Percentiles rank a stretch among this genome's conserved stretches.
These are phyloP conservation scores for Neoarius graeffei DNA, from an alignment of 2,113 vertebrate genomes.

Conservation along the genomic window DNA sequence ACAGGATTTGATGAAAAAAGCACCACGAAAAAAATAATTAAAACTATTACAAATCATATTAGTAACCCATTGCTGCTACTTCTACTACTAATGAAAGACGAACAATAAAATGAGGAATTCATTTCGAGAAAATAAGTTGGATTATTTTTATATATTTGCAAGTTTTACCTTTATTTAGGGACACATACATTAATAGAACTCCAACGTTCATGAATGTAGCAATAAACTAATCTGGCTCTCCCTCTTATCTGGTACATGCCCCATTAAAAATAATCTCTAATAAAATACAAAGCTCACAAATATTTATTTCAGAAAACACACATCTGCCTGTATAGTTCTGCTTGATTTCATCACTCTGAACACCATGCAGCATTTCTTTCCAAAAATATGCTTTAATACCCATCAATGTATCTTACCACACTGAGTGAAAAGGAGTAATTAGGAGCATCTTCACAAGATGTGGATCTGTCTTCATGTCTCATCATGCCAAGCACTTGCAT, in stretches of 20 bases:
- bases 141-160: no score
- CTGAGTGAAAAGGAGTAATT: constrained; percentile 69
- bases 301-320: constrained; percentile 33
- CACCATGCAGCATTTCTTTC: neutral
- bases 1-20: no score
- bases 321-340: constrained; percentile 29
- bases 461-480: constrained; percentile 48
- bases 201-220: neutral
- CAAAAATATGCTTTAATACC: constrained; percentile 44
- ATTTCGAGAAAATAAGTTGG: neutral
- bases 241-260: neutral
- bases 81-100: neutral
- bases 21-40: no score
- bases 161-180: neutral
- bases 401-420: constrained; percentile 47
- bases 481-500: constrained; percentile 60
- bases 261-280: constrained; percentile 6
- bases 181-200: neutral
- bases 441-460: constrained; percentile 61
- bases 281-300: constrained; percentile 12
- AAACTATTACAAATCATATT: neutral
- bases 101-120: no score
- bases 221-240: neutral
- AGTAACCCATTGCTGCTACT: neutral
- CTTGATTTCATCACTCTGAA: constrained; percentile 3